These are phyloP conservation scores for Copidosoma floridanum DNA, from an alignment of 1,140 invertebrate genomes.

Conservation along the genomic window DNA sequence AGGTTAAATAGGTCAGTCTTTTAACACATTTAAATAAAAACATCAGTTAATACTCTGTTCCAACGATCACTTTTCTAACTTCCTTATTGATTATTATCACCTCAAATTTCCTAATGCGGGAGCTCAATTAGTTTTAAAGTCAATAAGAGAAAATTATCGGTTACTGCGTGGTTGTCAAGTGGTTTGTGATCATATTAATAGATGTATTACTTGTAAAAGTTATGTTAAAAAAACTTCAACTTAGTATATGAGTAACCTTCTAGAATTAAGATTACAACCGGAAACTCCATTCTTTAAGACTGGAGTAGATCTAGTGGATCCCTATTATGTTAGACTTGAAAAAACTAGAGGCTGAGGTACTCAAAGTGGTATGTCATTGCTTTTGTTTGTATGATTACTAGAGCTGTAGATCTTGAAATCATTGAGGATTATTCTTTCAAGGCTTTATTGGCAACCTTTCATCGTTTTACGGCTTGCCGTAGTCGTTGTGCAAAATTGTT, in stretches of 20 bases:
- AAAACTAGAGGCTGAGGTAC: slow-evolving; percentile 1
- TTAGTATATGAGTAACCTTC: slow-evolving; percentile 29
- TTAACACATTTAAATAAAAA: too few relatives aligned
- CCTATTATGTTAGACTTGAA: slow-evolving; percentile 22
- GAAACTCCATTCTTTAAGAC: slow-evolving; percentile 9
- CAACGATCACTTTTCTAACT: background rate
- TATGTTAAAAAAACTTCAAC: background rate
- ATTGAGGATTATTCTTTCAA: too few relatives aligned
- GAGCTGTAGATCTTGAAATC: slow-evolving; percentile 38
- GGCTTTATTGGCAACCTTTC: too few relatives aligned
- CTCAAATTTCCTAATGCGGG: slow-evolving; percentile 7
- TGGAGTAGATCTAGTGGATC: slow-evolving; percentile 30
- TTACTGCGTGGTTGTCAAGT: background rate
- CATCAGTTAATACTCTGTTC: too few relatives aligned
- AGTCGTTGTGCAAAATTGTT: too few relatives aligned
- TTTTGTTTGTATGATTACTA: slow-evolving; percentile 32
- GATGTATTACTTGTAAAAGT: background rate
- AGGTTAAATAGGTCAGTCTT: too few relatives aligned
- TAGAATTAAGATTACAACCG: slow-evolving; percentile 5
- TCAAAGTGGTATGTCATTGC: slow-evolving; percentile 13
- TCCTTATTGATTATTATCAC: background rate
- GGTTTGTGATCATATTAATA: background rate
- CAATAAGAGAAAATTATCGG: slow-evolving; percentile 2
- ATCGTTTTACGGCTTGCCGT: too few relatives aligned
- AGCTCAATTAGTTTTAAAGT: background rate